phyloP scores from a whole-genome alignment of 2,113 vertebrate genomes.

The Thunnus maccoyii region DNA sequence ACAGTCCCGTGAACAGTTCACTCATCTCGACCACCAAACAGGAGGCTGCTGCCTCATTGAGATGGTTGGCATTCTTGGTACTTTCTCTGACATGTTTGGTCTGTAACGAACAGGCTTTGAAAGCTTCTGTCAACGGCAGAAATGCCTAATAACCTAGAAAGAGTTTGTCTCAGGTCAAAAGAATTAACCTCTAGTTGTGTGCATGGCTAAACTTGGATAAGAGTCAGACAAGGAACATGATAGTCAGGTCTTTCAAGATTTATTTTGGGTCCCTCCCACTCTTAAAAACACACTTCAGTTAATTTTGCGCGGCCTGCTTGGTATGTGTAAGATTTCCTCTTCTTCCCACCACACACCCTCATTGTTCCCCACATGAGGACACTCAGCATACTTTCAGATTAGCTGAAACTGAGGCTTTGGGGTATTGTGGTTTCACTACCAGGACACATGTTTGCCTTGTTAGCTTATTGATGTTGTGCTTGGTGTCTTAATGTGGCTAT shows the following conservation, averaged over 20 bases:
- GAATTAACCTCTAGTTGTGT: constrained; percentile 81
- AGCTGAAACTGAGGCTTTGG: constrained; percentile 54
- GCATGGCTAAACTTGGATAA: constrained; percentile 74
- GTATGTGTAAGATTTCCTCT: constrained; percentile 75
- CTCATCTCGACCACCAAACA: constrained; percentile 54
- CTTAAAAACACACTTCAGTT: constrained; percentile 74
- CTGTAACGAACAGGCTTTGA: constrained; percentile 77
- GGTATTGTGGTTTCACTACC: constrained; percentile 35
- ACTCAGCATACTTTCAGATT: constrained; percentile 73
- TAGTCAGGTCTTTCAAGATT: constrained; percentile 75
- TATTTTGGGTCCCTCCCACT: constrained; percentile 68
- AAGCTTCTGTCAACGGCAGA: constrained; percentile 76
- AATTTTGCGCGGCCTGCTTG: constrained; percentile 70
- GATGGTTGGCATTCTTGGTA: constrained; percentile 70
- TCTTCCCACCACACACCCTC: constrained; percentile 69
- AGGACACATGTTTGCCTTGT: constrained; percentile 49
- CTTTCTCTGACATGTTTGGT: constrained; percentile 76
- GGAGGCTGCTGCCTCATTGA: constrained; percentile 45
- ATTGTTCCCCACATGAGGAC: constrained; percentile 71
- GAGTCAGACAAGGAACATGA: constrained; percentile 69
- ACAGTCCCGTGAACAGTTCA: constrained; percentile 16
- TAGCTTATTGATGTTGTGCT: constrained; percentile 34
- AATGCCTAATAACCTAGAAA: constrained; percentile 73
- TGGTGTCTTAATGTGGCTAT: constrained; percentile 10
- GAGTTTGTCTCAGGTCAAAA: constrained; percentile 81